Base-by-base conservation (phyloP, 2,113 vertebrate species). In the Ictidomys tridecemlineatus region DNA sequence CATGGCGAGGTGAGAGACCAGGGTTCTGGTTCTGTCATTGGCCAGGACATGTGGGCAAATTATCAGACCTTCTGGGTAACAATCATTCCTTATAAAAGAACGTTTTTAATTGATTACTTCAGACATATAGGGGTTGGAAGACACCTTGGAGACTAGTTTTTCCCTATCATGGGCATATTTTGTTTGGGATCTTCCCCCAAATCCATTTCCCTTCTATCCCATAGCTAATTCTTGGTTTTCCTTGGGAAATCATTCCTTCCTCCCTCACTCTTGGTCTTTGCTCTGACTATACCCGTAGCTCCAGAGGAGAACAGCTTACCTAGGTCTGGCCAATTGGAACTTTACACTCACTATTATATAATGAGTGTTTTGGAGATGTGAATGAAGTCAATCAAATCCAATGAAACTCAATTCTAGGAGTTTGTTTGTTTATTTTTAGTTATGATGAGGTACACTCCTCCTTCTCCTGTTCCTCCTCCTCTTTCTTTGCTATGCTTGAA, bases 61-160 rank as follows among this genome's bases (percentile, higher is more conserved):
- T 58, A 34, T 28, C 51, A 56, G 5, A 51, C 2, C 67, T 94
- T 78, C n/a, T 85, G 70, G 34, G 5, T 76, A 80, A 83, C 3
- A 37, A 39, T 96, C 84, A 39, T 39, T 94, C 37, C 7, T 95
- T 95, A 67, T 69, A 69, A 82, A 92, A 48, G 51, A 79, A 91
- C 83, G 11, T 5, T n/a, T 91, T 72, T 32, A 26, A 51, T 32
- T 72, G 51, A n/a, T 63, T 28, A 69, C 58, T 96, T 96, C 74
- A 58, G 90, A 63, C 5, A 26, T 26, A 18, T 4, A 73, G n/a
- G 20, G 1, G 8, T 18, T 91, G 32, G n/a, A 34, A 70, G 42
- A 37, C 7, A 17, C 8, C 28, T 83, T 61, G 65, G 65, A 83
- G 78, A 39, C 17, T 16, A 65, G 17, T 67, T 61, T 91, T 14